phyloP scores from a whole-genome alignment of 2,888 invertebrate species.

The Himalopsyche kuldschensis region DNA sequence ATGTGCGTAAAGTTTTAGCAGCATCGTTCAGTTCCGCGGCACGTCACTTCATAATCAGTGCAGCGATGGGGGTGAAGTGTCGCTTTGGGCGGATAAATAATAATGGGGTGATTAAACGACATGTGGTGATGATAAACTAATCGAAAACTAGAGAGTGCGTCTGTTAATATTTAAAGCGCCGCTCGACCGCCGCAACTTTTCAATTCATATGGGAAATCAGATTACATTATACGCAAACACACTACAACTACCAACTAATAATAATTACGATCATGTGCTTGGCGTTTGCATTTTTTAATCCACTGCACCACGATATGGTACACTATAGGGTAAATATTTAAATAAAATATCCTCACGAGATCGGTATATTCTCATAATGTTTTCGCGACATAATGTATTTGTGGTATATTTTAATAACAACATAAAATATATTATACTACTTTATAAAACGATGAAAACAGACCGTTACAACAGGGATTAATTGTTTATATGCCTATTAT shows the following conservation, averaged over 20 bases:
- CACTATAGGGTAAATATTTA: too few species aligned
- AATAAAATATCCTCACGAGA: too few species aligned
- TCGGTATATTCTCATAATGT: too few species aligned
- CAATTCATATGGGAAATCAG: background rate
- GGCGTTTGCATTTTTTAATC: background rate
- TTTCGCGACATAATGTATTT: too few species aligned
- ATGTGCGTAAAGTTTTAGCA: background rate
- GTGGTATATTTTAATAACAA: too few species aligned
- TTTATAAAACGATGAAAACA: too few species aligned
- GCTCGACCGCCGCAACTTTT: background rate
- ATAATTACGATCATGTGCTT: background rate
- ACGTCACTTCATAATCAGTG: background rate
- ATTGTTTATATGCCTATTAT: too few species aligned
- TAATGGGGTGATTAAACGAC: slow-evolving; percentile 36
- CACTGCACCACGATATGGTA: too few species aligned
- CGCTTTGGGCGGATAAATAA: slow-evolving; percentile 30
- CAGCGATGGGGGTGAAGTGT: slow-evolving; percentile 3
- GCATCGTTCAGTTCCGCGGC: background rate
- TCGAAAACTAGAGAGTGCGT: slow-evolving; percentile 38
- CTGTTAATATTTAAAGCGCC: background rate
- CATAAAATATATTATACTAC: too few species aligned
- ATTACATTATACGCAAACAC: background rate
- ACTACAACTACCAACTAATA: background rate
- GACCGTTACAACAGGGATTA: too few species aligned
- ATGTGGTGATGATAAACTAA: slow-evolving; percentile 34